A percentile compares a stretch with the other conserved stretches of the same genome.
These are phyloP conservation scores for Thymelicus acteon DNA, from an alignment of 2,888 invertebrate species.

Conservation along the genomic window DNA sequence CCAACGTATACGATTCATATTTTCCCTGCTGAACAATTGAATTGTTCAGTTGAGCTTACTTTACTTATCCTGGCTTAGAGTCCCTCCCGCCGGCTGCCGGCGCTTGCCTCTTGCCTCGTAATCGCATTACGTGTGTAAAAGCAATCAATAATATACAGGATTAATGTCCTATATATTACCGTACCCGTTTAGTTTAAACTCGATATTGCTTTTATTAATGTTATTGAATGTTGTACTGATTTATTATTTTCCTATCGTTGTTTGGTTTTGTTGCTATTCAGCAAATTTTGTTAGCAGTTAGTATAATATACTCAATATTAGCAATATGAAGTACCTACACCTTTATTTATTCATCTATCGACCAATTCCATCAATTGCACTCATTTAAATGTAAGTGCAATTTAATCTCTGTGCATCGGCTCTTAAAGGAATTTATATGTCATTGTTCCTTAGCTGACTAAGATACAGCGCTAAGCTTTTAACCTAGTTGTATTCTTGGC, in stretches of 20 bases:
- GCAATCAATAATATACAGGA: conserved; percentile 67
- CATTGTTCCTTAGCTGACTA: conserved; percentile 39
- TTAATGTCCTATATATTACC: conserved; percentile 51
- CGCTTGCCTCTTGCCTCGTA: conserved; percentile 47
- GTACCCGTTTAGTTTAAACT: conserved; percentile 37
- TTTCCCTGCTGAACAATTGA: conserved; percentile 22
- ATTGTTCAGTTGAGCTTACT: conserved; percentile 34
- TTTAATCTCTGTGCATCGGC: conserved; percentile 35
- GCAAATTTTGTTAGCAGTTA: no score
- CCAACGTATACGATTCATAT: conserved; percentile 14
- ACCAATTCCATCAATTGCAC: conserved; percentile 15
- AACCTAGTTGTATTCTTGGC: conserved; percentile 62
- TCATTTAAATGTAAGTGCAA: conserved; percentile 21
- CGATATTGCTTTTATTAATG: conserved; percentile 2
- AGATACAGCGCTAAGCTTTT: conserved; percentile 70
- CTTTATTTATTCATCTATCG: not conserved
- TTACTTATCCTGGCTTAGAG: conserved; percentile 39
- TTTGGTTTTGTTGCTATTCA: not conserved
- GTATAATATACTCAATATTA: no score
- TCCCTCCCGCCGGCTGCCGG: conserved; percentile 46
- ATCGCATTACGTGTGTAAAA: conserved; percentile 69
- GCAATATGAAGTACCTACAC: no score
- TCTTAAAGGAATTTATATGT: conserved; percentile 45
- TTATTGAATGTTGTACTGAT: conserved; percentile 8
- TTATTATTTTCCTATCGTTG: not conserved